Base-by-base conservation (phyloP, 2,888 invertebrate species). In the Noctua pronuba region DNA sequence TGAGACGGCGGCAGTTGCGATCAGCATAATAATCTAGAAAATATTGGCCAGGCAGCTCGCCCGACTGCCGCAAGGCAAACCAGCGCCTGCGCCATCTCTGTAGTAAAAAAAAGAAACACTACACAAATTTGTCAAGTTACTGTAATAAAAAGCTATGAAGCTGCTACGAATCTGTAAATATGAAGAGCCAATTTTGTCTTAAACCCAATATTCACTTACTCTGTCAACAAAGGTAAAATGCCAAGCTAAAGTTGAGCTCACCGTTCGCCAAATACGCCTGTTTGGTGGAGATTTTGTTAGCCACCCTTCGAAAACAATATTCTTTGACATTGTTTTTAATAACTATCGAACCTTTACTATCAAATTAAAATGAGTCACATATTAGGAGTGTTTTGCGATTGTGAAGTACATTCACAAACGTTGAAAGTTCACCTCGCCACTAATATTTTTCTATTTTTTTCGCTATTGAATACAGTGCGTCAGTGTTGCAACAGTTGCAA, bases 41-140 rank as follows among this genome's bases (percentile, higher is more conserved):
- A 97, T 98, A 99, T 95, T 99, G 99, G 77, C 98, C 99, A 74
- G 99, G 99, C 91, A 99, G 97, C 93, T 99, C 99, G 88, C 99
- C 99, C 58, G 98, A 98, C 93, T 99, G 98, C 87, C 98, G 98
- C 90, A 99, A 97, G 88, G 99, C 98, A 96, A 99, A 99, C 98
- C 99, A 99, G 91, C 99, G 97, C 93, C 98, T 98, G 94, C 99
- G 98, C 99, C 99, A 99, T 97, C 99, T 98, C 99, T 99, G 82
- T 78, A 80, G 85, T 82, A 80, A 84, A 73, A 71, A 74, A 73
- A 80, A 11, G 16, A 73, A 75, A 79, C 77, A 78, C 79, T 85
- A 79, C 58, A 83, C 44, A 83, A 78, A 88, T 83, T 86, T 49
- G 79, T 73, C 73, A 74, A 31, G 49, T 58, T 69, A 18, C n/a